Evolutionary conservation across 2,888 invertebrate species (phyloP).

Genomic region (Drosophila incognita): DNA sequence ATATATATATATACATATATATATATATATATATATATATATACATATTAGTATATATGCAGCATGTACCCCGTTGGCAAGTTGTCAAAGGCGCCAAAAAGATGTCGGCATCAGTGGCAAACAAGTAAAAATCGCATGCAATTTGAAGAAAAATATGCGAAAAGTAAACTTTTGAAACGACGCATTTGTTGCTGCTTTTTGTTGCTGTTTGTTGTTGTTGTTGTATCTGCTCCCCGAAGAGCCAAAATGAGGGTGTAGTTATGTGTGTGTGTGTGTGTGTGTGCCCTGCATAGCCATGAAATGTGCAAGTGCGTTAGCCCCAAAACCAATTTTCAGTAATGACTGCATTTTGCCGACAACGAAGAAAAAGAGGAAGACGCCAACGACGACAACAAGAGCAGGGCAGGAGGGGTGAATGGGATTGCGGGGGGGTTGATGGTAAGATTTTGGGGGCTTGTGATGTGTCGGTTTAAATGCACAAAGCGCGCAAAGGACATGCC

Average conservation of each 20-base stretch:
- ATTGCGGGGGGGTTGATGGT: background rate
- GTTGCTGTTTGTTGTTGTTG: constrained; percentile 19
- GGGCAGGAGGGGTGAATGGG: constrained; percentile 5
- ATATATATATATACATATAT: constrained; percentile 4
- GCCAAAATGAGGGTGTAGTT: constrained; percentile 21
- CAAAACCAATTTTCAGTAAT: constrained; percentile 84
- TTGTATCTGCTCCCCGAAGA: constrained; percentile 23
- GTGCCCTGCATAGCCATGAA: constrained; percentile 74
- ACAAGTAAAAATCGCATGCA: constrained; percentile 79
- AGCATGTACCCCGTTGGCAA: constrained; percentile 11
- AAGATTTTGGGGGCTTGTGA: constrained; percentile 10
- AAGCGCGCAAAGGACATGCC: constrained; percentile 80
- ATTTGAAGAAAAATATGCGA: constrained; percentile 80
- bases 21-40: background rate
- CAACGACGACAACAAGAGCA: background rate
- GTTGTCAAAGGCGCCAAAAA: constrained; percentile 67
- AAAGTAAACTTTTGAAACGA: constrained; percentile 79
- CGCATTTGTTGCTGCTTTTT: constrained; percentile 64
- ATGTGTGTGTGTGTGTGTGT: constrained; percentile 5
- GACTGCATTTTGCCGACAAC: constrained; percentile 80
- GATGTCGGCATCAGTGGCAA: constrained; percentile 63
- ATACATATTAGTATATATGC: constrained; percentile 2
- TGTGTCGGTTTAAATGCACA: constrained; percentile 76
- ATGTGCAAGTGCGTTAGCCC: constrained; percentile 80
- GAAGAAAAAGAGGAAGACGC: constrained; percentile 12